Evolutionary conservation across 2,113 vertebrate genomes (phyloP).

Genomic region (Prunella fulvescens): DNA sequence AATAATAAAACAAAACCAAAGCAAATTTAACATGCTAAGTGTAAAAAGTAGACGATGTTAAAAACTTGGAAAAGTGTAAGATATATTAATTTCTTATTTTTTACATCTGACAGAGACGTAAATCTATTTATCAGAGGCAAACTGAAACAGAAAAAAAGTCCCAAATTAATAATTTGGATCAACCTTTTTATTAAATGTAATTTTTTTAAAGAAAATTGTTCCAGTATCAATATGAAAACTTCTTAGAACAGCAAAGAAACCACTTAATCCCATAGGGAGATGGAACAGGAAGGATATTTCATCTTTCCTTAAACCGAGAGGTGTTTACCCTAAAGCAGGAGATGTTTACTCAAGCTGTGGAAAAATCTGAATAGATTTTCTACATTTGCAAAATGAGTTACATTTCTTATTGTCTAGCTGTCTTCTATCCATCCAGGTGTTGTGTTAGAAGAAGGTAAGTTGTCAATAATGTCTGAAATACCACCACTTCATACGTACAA

Average conservation of each 20-base stretch:
- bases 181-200: background rate
- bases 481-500: rapidly evolving
- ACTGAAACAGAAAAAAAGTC: background rate
- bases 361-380: background rate
- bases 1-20: background rate
- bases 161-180: background rate
- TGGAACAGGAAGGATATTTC: background rate
- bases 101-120: background rate
- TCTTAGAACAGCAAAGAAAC: background rate
- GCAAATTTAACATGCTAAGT: rapidly evolving
- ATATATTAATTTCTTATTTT: background rate
- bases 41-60: background rate
- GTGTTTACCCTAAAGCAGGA: background rate
- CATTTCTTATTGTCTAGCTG: background rate
- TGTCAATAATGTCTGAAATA: background rate
- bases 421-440: background rate
- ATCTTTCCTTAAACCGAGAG: background rate
- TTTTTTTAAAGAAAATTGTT: background rate
- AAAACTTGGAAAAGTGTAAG: background rate
- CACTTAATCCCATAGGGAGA: background rate
- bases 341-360: background rate
- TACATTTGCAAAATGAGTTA: background rate
- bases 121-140: background rate
- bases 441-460: background rate
- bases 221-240: background rate